Evolutionary conservation across 1,140 invertebrate genomes (phyloP).

Genomic region (Idris sp.): DNA sequence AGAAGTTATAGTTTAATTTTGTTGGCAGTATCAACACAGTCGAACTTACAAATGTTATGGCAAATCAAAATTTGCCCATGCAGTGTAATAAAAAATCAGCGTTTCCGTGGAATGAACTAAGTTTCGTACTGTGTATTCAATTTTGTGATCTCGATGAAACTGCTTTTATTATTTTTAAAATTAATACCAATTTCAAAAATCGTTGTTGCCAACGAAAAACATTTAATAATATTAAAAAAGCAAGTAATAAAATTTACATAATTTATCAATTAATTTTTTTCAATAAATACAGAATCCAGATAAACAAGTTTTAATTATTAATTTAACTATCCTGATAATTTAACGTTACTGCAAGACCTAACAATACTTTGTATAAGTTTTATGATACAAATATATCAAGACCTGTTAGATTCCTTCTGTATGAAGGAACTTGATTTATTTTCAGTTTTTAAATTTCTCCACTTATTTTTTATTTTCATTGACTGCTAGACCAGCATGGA

Average conservation of each 20-base stretch:
- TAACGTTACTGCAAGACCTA: conserved; percentile 73
- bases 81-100: conserved; percentile 19
- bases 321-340: conserved; percentile 47
- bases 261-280: conserved; percentile 5
- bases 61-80: too few species aligned
- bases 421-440: conserved; percentile 17
- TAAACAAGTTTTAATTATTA: conserved; percentile 24
- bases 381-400: conserved; percentile 78
- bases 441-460: conserved; percentile 5
- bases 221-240: too few species aligned
- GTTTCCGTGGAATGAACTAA: conserved; percentile 22
- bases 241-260: conserved; percentile 13
- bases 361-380: conserved; percentile 78
- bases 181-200: too few species aligned
- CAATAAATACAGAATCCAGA: conserved; percentile 40
- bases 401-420: conserved; percentile 65
- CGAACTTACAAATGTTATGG: conserved; percentile 17
- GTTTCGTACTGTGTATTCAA: conserved; percentile 14
- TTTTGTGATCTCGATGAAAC: conserved; percentile 14
- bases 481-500: too few species aligned
- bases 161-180: too few species aligned
- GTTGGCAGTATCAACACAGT: conserved; percentile 37
- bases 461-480: conserved; percentile 13
- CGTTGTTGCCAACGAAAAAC: too few species aligned
- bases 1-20: conserved; percentile 1